Percentiles rank a stretch among this genome's conserved stretches.
Evolutionary conservation across 2,888 invertebrate species (phyloP).

Genomic region (Arge pagana): DNA sequence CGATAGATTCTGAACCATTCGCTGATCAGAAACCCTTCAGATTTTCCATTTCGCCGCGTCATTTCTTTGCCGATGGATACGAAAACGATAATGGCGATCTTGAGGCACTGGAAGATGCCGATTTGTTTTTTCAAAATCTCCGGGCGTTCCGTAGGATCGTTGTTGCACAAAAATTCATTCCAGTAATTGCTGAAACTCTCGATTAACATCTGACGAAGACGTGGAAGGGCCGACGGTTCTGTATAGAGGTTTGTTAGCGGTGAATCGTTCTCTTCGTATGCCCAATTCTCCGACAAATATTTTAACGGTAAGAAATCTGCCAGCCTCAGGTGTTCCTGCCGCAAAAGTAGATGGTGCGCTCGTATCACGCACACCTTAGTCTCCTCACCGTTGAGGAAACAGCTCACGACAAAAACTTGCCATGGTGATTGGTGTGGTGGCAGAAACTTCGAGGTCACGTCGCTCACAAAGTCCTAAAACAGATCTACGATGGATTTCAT

Average conservation of each 20-base stretch:
- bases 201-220: conserved; percentile 69
- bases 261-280: conserved; percentile 53
- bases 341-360: conserved; percentile 76
- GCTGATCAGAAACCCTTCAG: conserved; percentile 23
- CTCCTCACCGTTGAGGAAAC: conserved; percentile 55
- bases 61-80: conserved; percentile 69
- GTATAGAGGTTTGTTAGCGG: conserved; percentile 50
- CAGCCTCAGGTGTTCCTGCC: conserved; percentile 73
- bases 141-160: conserved; percentile 77
- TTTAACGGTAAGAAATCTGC: conserved; percentile 75
- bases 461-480: conserved; percentile 76
- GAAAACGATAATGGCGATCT: conserved; percentile 68
- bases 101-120: conserved; percentile 65
- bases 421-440: conserved; percentile 75
- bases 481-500: conserved; percentile 10
- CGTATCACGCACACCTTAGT: conserved; percentile 68
- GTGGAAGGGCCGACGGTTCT: conserved; percentile 64
- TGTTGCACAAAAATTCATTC: conserved; percentile 80
- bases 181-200: conserved; percentile 74
- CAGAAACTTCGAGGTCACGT: conserved; percentile 77
- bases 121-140: conserved; percentile 66
- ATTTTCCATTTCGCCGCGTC: conserved; percentile 60
- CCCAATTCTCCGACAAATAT: conserved; percentile 52
- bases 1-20: conserved; percentile 34
- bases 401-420: conserved; percentile 74